Evolutionary conservation across 2,888 invertebrate genomes (phyloP).

Genomic region (Ochropleura plecta): DNA sequence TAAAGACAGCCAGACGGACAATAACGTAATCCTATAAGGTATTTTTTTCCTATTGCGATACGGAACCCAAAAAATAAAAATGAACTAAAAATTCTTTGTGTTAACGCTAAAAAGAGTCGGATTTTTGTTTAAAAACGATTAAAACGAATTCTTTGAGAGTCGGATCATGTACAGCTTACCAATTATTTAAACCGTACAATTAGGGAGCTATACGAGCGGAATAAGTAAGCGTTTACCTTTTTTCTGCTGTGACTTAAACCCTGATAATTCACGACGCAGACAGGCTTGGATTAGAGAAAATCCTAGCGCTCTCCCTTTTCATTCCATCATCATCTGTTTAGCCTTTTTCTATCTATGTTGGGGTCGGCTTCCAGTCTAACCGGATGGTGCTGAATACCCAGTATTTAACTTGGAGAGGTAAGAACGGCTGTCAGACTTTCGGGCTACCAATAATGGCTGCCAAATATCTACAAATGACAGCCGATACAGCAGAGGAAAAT

Average conservation of each 20-base stretch:
- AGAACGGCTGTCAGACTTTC: no score
- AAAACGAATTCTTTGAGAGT: constrained; percentile 11
- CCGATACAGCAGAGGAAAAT: neutral
- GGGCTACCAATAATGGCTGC: no score
- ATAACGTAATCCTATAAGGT: no score
- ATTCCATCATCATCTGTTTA: neutral
- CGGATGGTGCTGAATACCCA: no score
- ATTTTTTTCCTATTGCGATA: no score
- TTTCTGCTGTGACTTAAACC: constrained; percentile 27
- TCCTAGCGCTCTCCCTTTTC: constrained; percentile 26
- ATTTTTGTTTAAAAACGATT: neutral
- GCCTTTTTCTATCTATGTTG: no score
- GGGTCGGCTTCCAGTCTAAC: no score
- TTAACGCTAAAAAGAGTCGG: constrained; percentile 6
- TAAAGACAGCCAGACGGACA: no score
- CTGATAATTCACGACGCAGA: constrained; percentile 44
- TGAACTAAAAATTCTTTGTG: neutral
- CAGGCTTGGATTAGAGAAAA: constrained; percentile 45
- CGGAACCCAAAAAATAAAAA: no score
- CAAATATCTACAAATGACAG: no score
- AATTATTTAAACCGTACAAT: constrained; percentile 51
- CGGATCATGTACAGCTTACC: constrained; percentile 32
- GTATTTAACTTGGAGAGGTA: no score
- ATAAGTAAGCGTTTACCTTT: constrained; percentile 45
- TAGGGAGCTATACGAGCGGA: constrained; percentile 22